A percentile compares a stretch with the other conserved stretches of the same genome.
These are phyloP conservation scores for Eurois occulta DNA, from an alignment of 2,888 invertebrate genomes.

Conservation along the genomic window DNA sequence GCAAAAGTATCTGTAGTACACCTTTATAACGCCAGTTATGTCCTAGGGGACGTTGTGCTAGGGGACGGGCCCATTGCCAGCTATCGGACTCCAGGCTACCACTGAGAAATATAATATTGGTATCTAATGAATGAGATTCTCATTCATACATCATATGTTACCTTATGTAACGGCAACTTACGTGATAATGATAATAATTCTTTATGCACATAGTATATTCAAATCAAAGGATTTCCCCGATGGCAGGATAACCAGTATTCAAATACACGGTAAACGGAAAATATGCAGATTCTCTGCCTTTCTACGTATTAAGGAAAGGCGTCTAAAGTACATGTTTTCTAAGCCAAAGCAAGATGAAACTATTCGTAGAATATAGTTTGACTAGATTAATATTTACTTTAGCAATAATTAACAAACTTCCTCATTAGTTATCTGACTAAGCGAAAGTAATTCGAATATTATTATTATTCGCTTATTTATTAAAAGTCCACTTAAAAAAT, in stretches of 20 bases:
- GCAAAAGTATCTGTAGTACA: not conserved
- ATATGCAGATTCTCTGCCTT: conserved; percentile 2
- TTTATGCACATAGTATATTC: conserved; percentile 1
- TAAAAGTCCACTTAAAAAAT: not conserved
- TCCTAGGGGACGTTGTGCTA: too few relatives aligned
- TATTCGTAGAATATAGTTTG: conserved; percentile 41
- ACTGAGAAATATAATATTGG: not conserved
- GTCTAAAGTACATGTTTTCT: conserved; percentile 7
- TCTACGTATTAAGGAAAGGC: conserved; percentile 40
- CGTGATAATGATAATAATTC: conserved; percentile 29
- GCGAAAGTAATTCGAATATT: not conserved
- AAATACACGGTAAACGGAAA: conserved; percentile 17
- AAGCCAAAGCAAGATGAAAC: conserved; percentile 16
- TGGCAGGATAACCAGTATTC: conserved; percentile 44
- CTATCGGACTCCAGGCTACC: not conserved
- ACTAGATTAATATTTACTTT: conserved; percentile 38
- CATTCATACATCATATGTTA: not conserved
- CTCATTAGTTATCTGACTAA: conserved; percentile 17
- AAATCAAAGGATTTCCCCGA: conserved; percentile 52
- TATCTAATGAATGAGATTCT: not conserved
- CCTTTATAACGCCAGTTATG: not conserved
- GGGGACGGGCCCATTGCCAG: not conserved
- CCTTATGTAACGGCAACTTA: not conserved
- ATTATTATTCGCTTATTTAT: too few relatives aligned
- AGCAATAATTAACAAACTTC: conserved; percentile 1